These are phyloP conservation scores for Drosophila stalkeri DNA, from an alignment of 2,888 invertebrate species.

Conservation along the genomic window DNA sequence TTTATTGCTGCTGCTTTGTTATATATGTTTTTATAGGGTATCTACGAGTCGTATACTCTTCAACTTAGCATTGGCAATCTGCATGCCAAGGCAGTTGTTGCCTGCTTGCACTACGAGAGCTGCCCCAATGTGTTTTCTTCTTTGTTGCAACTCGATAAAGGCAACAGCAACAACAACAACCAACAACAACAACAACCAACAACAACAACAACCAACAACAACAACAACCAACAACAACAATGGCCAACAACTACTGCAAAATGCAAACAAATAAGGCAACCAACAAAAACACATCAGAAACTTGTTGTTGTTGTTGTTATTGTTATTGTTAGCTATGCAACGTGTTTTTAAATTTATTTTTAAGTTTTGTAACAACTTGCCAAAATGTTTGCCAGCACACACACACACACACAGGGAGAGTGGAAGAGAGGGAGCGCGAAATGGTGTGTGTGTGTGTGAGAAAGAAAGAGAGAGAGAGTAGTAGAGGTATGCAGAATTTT, in stretches of 20 bases:
- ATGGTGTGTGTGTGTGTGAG: too few relatives aligned
- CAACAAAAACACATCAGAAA: conserved; percentile 34
- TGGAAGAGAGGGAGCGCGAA: too few relatives aligned
- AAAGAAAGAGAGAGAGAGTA: too few relatives aligned
- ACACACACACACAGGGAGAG: neutral
- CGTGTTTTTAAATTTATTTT: conserved; percentile 67
- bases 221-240: conserved; percentile 18
- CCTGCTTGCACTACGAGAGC: neutral
- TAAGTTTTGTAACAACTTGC: conserved; percentile 62
- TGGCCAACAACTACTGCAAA: conserved; percentile 9
- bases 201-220: conserved; percentile 5
- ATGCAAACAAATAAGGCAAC: conserved; percentile 43
- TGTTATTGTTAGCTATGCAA: conserved; percentile 50
- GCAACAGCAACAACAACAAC: conserved; percentile 21
- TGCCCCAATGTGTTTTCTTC: conserved; percentile 5
- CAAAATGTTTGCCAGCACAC: conserved; percentile 49
- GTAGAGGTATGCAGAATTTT: conserved; percentile 39
- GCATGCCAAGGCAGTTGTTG: conserved; percentile 47
- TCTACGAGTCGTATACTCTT: neutral
- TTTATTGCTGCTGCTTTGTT: too few relatives aligned
- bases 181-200: too few relatives aligned
- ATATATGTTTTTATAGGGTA: neutral
- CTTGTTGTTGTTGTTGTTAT: conserved; percentile 44
- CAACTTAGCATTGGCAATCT: conserved; percentile 49
- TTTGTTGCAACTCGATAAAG: conserved; percentile 34